phyloP scores from a whole-genome alignment of 2,888 invertebrate genomes.

The Andrena hattorfiana region DNA sequence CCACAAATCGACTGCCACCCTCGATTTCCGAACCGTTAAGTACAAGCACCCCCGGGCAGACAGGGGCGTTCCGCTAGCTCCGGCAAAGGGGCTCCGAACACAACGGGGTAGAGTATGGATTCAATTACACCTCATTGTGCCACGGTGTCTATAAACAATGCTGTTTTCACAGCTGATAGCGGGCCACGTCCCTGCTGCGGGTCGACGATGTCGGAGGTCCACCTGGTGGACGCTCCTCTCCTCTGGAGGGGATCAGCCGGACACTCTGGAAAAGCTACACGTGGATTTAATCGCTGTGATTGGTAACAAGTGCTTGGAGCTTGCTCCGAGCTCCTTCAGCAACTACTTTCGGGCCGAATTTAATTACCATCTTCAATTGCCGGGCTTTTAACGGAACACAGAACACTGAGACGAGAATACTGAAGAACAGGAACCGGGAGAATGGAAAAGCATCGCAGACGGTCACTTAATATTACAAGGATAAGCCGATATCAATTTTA shows the following conservation, averaged over 20 bases:
- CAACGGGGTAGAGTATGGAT: slow-evolving; percentile 78
- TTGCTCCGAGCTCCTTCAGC: too few relatives aligned
- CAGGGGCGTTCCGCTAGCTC: slow-evolving; percentile 59
- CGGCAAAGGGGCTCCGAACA: slow-evolving; percentile 52
- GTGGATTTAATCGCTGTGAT: background rate
- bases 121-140: slow-evolving; percentile 84
- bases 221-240: background rate
- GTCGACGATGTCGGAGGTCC: slow-evolving; percentile 24
- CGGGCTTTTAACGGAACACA: too few relatives aligned
- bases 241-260: background rate
- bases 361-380: too few relatives aligned
- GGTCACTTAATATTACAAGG: background rate
- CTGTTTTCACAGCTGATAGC: slow-evolving; percentile 83
- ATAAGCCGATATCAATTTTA: background rate
- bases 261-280: background rate
- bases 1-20: slow-evolving; percentile 80
- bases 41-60: slow-evolving; percentile 64
- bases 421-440: too few relatives aligned
- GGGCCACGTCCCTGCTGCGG: slow-evolving; percentile 45
- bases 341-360: background rate
- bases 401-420: too few relatives aligned
- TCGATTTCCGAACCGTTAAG: slow-evolving; percentile 76
- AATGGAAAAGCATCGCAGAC: too few relatives aligned
- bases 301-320: background rate
- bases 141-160: slow-evolving; percentile 82